Conservation (phyloP, 2,797 vertebrate genomes). For the Merluccius polli region DNA sequence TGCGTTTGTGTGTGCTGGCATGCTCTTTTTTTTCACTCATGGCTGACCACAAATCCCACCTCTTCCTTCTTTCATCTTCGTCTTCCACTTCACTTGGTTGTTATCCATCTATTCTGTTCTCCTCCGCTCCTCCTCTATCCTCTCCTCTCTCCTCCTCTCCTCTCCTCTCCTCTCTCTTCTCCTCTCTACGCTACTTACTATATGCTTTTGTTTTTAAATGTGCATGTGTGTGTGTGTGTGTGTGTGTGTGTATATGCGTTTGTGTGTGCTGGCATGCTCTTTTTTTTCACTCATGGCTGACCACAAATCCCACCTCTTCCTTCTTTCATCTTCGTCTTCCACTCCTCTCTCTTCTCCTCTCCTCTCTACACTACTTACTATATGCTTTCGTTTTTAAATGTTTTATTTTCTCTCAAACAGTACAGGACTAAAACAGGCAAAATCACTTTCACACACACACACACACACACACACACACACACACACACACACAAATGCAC, state of each 20-base stretch:
- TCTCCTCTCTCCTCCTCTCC: not conserved
- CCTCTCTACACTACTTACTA: too few relatives aligned
- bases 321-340: too few relatives aligned
- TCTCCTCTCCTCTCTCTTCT: not conserved
- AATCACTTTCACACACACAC: not conserved
- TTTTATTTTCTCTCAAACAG: too few relatives aligned
- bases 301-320: too few relatives aligned
- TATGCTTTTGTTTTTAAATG: too few relatives aligned
- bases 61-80: not conserved
- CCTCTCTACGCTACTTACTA: too few relatives aligned
- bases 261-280: too few relatives aligned
- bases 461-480: not conserved
- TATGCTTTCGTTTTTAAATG: not conserved
- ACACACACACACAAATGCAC: not conserved
- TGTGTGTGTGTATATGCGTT: too few relatives aligned
- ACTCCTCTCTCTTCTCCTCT: too few relatives aligned
- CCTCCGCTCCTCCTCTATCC: not conserved
- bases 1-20: not conserved
- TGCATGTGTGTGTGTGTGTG: too few relatives aligned
- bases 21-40: not conserved
- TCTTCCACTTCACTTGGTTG: not conserved
- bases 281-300: too few relatives aligned
- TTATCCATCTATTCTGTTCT: not conserved
- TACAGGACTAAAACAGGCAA: not conserved
- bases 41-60: not conserved